phyloP scores from a whole-genome alignment of 2,888 invertebrate species.

The Eupithecia exiguata region DNA sequence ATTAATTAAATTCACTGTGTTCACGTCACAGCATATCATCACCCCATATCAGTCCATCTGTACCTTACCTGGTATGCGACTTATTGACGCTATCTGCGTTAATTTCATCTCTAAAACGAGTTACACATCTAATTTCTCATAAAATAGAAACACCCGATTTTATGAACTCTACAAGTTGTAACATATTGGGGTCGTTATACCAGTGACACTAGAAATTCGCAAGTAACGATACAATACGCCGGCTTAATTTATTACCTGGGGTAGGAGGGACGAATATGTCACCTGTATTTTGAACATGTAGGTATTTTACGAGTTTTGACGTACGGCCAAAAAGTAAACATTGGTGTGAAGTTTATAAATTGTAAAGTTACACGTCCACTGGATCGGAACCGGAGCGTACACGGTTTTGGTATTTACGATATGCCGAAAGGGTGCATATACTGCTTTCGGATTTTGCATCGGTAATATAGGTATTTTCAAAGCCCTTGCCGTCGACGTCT shows the following conservation, averaged over 20 bases:
- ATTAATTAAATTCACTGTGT: not conserved
- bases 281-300: not conserved
- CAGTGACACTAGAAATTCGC: conserved; percentile 17
- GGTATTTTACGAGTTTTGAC: not conserved
- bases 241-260: conserved; percentile 17
- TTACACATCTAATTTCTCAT: not conserved
- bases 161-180: not conserved
- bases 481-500: too few relatives aligned
- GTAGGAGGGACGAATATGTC: conserved; percentile 8
- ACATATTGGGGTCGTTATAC: conserved; percentile 20
- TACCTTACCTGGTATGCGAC: too few relatives aligned
- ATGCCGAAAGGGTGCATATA: too few relatives aligned
- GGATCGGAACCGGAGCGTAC: too few relatives aligned
- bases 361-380: not conserved
- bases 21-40: too few relatives aligned
- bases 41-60: too few relatives aligned
- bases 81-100: not conserved
- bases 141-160: not conserved
- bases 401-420: too few relatives aligned
- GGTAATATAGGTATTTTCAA: too few relatives aligned
- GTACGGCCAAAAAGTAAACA: not conserved
- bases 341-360: not conserved
- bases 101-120: not conserved
- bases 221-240: conserved; percentile 20
- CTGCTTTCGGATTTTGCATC: too few relatives aligned